Conservation (phyloP, 2,113 vertebrate species). For the Strix aluco region DNA sequence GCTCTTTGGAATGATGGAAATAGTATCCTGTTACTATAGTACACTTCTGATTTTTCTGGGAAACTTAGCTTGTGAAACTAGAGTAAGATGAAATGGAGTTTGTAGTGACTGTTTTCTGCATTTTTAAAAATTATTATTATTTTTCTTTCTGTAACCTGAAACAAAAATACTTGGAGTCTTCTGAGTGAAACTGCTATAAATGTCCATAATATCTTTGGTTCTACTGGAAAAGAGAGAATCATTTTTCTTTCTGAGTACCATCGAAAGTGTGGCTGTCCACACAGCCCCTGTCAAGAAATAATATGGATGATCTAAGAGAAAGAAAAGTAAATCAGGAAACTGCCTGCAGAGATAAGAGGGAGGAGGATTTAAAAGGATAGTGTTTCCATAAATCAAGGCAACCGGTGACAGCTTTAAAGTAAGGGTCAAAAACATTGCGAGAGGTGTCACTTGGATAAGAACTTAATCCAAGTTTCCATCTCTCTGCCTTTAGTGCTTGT, state of each 20-base stretch:
- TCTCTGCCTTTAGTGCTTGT: constrained; percentile 60
- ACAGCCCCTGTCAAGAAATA: constrained; percentile 45
- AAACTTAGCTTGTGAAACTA: constrained; percentile 10
- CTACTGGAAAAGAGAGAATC: not conserved
- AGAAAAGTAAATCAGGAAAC: constrained; percentile 70
- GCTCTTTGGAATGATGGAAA: constrained; percentile 18
- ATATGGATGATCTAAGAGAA: constrained; percentile 59
- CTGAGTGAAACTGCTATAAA: not conserved
- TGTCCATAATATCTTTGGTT: not conserved
- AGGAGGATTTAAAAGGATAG: constrained; percentile 64
- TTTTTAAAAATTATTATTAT: not conserved
- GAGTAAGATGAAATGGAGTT: not conserved
- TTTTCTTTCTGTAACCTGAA: not conserved
- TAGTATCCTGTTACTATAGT: constrained; percentile 1
- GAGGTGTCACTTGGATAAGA: constrained; percentile 61
- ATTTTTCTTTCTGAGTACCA: constrained; percentile 19
- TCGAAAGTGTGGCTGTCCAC: constrained; percentile 54
- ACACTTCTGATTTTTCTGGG: constrained; percentile 19
- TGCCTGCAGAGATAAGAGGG: constrained; percentile 65
- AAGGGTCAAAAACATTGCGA: constrained; percentile 69
- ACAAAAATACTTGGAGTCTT: not conserved
- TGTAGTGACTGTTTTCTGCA: not conserved
- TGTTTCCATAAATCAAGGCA: constrained; percentile 66
- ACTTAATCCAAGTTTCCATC: constrained; percentile 64
- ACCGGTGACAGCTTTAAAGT: constrained; percentile 64